phyloP scores from a whole-genome alignment of 1,140 invertebrate species.

The Calosoma granatense region DNA sequence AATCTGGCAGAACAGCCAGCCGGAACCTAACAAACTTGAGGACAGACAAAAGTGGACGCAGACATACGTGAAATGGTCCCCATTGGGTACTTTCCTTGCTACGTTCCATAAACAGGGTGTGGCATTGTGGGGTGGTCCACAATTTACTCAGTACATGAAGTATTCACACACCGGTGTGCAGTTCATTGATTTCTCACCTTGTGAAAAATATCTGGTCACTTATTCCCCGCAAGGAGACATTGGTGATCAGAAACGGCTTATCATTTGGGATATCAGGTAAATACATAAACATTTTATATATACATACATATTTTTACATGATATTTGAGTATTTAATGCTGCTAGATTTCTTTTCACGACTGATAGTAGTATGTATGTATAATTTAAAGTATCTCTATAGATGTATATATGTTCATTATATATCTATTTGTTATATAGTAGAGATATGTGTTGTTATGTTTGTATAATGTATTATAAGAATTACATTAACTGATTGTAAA shows the following conservation, averaged over 20 bases:
- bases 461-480: no score
- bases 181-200: slow-evolving; percentile 95
- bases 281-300: slow-evolving; percentile 11
- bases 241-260: slow-evolving; percentile 59
- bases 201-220: slow-evolving; percentile 92
- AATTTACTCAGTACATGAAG: slow-evolving; percentile 83
- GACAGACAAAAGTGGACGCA: slow-evolving; percentile 90
- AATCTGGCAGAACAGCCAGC: slow-evolving; percentile 83
- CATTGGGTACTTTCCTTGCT: slow-evolving; percentile 88
- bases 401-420: not conserved
- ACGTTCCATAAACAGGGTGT: slow-evolving; percentile 95
- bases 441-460: no score
- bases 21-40: slow-evolving; percentile 74
- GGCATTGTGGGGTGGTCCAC: slow-evolving; percentile 92
- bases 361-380: slow-evolving; percentile 3
- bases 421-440: not conserved
- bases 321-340: no score
- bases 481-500: no score
- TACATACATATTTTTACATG: not conserved
- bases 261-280: slow-evolving; percentile 87
- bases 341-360: slow-evolving; percentile 3
- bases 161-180: slow-evolving; percentile 87
- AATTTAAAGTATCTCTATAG: not conserved
- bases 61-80: slow-evolving; percentile 94
- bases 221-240: slow-evolving; percentile 70